Evolutionary conservation across 2,113 vertebrate genomes (phyloP), one percentile per base, ranked within the genome.

Genomic region (Noturus placidus): DNA sequence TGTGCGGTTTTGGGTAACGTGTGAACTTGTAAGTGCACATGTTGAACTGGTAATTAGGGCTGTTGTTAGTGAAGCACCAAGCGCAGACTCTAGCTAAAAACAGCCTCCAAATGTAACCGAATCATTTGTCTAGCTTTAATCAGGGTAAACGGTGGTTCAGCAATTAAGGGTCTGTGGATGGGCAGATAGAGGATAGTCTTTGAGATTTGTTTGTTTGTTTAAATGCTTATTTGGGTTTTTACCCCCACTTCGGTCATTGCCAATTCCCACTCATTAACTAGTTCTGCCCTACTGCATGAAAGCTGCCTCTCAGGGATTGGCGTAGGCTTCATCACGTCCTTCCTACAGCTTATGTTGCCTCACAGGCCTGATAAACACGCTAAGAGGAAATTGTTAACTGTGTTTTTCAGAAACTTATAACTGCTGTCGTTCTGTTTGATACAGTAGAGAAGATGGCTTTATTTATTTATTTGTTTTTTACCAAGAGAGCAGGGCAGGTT

Each of bases 121-220:
- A 67, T 52, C 15, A 50, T 46, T 65, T 0, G 38, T 69, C 19
- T 80, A 80, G 78, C 78, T 80, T 56, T 80, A 80, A 79, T 79
- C 76, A 79, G 76, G n/a, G 22, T 76, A 76, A 76, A 78, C n/a
- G 76, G 46, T 30, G 76, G n/a, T 57, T 57, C 15, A 35, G 78
- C 52, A 80, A 57, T 57, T 57, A 80, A 56, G 33, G 20, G 9
- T 20, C 9, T 80, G 30, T 35, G 30, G 54, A 57, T 5, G 19
- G 78, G n/a, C 52, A 80, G 52, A 80, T 35, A 80, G 52, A 35
- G 79, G 19, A 59, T 11, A 33, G 27, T 57, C 3, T 17, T 57
- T 56, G 4, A 80, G 78, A 1, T 33, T 57, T 35, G 57, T 35
- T 33, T 57, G 19, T 57, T 35, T 22, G 54, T 59, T 38, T 38